A percentile compares a stretch with the other conserved stretches of the same genome.
Conservation (phyloP, 2,888 invertebrate genomes). For the Ichneumoninae sp. region DNA sequence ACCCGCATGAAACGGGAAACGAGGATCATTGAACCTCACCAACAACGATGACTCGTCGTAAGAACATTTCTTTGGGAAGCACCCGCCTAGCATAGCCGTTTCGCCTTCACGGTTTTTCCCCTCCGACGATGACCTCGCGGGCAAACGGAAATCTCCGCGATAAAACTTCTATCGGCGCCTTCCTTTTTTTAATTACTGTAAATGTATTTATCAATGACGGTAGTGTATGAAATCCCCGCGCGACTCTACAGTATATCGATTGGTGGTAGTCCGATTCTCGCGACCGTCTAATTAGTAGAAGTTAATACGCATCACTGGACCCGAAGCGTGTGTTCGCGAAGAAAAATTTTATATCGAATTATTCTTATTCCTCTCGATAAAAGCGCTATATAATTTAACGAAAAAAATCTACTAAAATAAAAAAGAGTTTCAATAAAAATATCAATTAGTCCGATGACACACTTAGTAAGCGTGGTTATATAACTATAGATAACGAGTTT, state of each 20-base stretch:
- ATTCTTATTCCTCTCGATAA: not conserved
- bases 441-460: not conserved
- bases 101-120: constrained; percentile 20
- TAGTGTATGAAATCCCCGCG: not conserved
- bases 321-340: not conserved
- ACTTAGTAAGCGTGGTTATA: not conserved
- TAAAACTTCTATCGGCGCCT: not conserved
- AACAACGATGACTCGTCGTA: constrained; percentile 66
- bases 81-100: constrained; percentile 65
- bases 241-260: constrained; percentile 14
- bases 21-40: constrained; percentile 72
- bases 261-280: not conserved
- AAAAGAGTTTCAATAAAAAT: not conserved
- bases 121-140: constrained; percentile 7
- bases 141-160: constrained; percentile 4
- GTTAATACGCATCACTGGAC: not conserved
- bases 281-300: not conserved
- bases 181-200: not conserved
- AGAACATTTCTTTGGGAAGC: constrained; percentile 67
- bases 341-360: not conserved
- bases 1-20: constrained; percentile 46
- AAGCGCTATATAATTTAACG: not conserved
- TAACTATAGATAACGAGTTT: not conserved
- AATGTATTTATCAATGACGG: constrained; percentile 15
- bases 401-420: not conserved